Evolutionary conservation across 2,888 invertebrate genomes (phyloP).

Genomic region (Siphlonurus alternatus): DNA sequence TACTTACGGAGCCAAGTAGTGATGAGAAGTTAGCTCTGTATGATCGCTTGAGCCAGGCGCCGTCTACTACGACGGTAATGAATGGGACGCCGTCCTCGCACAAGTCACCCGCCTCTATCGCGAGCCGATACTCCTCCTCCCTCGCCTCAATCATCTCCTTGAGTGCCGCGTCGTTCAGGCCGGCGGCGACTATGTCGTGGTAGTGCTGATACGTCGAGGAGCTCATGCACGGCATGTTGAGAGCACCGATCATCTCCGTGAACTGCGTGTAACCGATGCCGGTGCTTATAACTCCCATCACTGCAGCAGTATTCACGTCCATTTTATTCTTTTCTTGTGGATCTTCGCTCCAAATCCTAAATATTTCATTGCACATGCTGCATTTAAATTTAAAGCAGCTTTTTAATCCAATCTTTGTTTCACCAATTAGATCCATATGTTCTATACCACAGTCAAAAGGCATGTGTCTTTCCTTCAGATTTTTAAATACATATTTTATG

Average conservation of each 20-base stretch:
- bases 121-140: not conserved
- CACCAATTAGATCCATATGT: not conserved
- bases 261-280: conserved; percentile 7
- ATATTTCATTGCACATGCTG: conserved; percentile 3
- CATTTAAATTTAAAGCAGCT: conserved; percentile 5
- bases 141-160: not conserved
- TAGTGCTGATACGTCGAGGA: conserved; percentile 2
- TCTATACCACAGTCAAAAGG: not conserved
- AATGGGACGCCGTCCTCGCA: not conserved
- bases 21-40: not conserved
- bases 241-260: conserved; percentile 2
- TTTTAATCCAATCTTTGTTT: not conserved
- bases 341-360: not conserved
- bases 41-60: not conserved
- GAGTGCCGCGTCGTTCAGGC: not conserved
- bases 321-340: not conserved
- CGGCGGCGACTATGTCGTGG: not conserved
- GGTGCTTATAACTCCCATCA: conserved; percentile 7
- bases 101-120: not conserved
- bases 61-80: not conserved
- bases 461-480: no score
- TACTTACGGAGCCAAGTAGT: not conserved
- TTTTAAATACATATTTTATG: no score
- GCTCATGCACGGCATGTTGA: conserved; percentile 9
- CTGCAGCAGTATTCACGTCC: conserved; percentile 6